Percentiles rank a stretch among this genome's conserved stretches.
These are phyloP conservation scores for Eupsilia transversa DNA, from an alignment of 2,888 invertebrate genomes.

Conservation along the genomic window DNA sequence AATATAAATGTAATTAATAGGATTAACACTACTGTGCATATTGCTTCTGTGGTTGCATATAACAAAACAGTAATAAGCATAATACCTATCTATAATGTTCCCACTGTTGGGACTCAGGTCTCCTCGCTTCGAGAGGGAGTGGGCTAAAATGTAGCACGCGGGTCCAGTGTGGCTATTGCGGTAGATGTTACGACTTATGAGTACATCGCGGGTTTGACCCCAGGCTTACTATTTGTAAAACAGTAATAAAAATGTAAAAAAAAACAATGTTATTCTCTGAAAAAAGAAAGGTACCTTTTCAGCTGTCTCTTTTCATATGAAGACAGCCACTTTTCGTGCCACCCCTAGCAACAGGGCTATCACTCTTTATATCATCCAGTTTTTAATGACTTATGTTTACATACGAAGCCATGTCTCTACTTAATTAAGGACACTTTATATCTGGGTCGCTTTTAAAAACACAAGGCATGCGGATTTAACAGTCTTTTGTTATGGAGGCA, in stretches of 20 bases:
- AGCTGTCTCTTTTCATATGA: not conserved
- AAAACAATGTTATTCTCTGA: not conserved
- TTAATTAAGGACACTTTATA: conserved; percentile 66
- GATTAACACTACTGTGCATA: not conserved
- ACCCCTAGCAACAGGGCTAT: conserved; percentile 32
- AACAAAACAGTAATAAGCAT: not conserved
- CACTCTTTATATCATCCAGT: conserved; percentile 53
- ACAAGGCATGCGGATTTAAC: conserved; percentile 51
- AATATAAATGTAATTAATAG: too few species aligned
- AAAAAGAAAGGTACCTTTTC: conserved; percentile 4
- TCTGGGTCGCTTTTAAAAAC: conserved; percentile 58
- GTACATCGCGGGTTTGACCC: too few species aligned
- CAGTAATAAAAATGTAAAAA: not conserved
- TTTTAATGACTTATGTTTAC: conserved; percentile 60
- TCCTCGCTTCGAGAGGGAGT: too few species aligned
- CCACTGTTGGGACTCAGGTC: too few species aligned
- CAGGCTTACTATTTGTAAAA: too few species aligned
- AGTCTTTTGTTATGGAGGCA: conserved; percentile 44
- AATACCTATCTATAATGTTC: too few species aligned
- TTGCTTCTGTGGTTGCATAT: not conserved
- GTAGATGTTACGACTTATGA: too few species aligned
- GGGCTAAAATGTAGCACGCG: too few species aligned
- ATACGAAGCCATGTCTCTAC: conserved; percentile 57
- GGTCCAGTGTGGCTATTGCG: too few species aligned
- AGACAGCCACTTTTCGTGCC: conserved; percentile 10